phyloP scores from a whole-genome alignment of 37 sponge, comb jelly and placozoan genomes.

The Cliona cf. orientalis region DNA sequence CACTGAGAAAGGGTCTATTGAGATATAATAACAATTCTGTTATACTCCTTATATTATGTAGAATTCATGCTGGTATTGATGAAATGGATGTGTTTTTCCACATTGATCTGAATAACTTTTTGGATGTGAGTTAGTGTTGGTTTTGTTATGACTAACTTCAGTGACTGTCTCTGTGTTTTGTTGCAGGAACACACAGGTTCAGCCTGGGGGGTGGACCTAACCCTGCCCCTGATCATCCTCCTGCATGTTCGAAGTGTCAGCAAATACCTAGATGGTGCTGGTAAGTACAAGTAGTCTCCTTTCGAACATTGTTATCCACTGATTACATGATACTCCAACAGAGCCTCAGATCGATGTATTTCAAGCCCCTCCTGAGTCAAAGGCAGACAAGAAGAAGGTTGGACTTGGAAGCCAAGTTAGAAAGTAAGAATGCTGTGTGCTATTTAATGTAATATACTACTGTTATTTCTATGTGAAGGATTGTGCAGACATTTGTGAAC shows the following conservation, averaged over 20 bases:
- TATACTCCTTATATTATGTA: not conserved
- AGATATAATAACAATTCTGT: not conserved
- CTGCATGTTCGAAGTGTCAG: constrained; percentile 53
- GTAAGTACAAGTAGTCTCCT: constrained; percentile 23
- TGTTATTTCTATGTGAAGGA: constrained; percentile 17
- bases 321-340: not conserved
- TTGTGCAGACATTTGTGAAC: constrained; percentile 58
- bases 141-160: not conserved
- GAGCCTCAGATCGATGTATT: constrained; percentile 68
- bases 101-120: constrained; percentile 70
- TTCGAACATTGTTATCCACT: not conserved
- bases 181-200: constrained; percentile 62
- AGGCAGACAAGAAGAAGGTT: constrained; percentile 38
- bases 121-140: constrained; percentile 51
- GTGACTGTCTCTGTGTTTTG: constrained; percentile 1
- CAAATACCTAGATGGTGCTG: constrained; percentile 72
- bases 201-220: constrained; percentile 77
- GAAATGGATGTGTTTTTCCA: constrained; percentile 75
- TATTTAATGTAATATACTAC: not conserved
- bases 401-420: constrained; percentile 44
- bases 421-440: constrained; percentile 32
- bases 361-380: constrained; percentile 16
- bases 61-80: constrained; percentile 75
- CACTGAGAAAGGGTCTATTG: not conserved
- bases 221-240: constrained; percentile 54